Percentiles rank a stretch among this genome's conserved stretches.
Conservation (phyloP, 1,140 invertebrate species). For the Drosophila pseudoananassae region DNA sequence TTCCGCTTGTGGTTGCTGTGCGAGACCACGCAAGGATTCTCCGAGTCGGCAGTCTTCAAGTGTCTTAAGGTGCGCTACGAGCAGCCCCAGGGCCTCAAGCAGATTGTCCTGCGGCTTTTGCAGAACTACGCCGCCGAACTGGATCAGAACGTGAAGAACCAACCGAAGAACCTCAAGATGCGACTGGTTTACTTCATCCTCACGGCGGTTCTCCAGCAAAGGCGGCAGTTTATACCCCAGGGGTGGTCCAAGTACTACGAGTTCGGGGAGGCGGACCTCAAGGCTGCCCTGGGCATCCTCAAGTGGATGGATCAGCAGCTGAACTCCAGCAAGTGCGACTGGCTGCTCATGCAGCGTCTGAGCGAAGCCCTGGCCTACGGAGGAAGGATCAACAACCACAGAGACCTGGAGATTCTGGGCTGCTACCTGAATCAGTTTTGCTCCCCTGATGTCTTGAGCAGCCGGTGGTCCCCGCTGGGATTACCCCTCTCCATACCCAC, state of each 20-base stretch:
- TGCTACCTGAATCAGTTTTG: slow-evolving; percentile 92
- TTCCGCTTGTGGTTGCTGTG: slow-evolving; percentile 92
- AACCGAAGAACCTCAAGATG: slow-evolving; percentile 79
- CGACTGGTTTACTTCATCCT: slow-evolving; percentile 80
- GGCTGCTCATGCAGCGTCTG: slow-evolving; percentile 92
- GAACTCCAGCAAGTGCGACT: slow-evolving; percentile 85
- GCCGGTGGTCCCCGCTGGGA: slow-evolving; percentile 86
- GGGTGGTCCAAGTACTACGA: slow-evolving; percentile 96
- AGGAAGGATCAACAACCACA: slow-evolving; percentile 92
- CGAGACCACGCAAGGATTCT: slow-evolving; percentile 81
- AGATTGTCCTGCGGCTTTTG: slow-evolving; percentile 86
- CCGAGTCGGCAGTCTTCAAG: slow-evolving; percentile 65
- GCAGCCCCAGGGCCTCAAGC: slow-evolving; percentile 88
- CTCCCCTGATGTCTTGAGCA: slow-evolving; percentile 86
- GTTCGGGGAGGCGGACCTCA: slow-evolving; percentile 93
- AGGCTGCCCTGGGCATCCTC: slow-evolving; percentile 90
- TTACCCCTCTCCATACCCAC: slow-evolving; percentile 85
- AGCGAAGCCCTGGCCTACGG: slow-evolving; percentile 94
- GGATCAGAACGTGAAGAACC: slow-evolving; percentile 42
- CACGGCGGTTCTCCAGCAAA: slow-evolving; percentile 94
- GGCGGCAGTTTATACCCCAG: slow-evolving; percentile 92
- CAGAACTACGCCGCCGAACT: slow-evolving; percentile 75
- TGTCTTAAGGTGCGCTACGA: slow-evolving; percentile 94
- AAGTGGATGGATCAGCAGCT: slow-evolving; percentile 85
- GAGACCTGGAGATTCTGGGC: slow-evolving; percentile 90